phyloP scores from a whole-genome alignment of 2,113 vertebrate species.

The Alouatta palliata region DNA sequence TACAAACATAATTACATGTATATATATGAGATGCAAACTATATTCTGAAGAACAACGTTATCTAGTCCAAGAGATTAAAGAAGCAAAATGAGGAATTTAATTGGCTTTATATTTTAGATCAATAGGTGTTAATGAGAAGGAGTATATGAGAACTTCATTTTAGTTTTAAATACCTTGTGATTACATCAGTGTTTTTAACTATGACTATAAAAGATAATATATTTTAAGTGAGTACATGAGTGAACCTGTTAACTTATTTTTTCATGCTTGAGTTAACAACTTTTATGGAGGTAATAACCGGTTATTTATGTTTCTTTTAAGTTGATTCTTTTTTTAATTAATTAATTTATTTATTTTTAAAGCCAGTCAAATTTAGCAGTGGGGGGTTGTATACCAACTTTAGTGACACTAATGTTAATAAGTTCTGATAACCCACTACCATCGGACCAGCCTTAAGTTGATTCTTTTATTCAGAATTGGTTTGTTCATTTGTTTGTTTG shows the following conservation, averaged over 20 bases:
- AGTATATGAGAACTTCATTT: background rate
- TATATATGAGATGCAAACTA: background rate
- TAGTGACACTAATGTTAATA: no score
- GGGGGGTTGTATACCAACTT: no score
- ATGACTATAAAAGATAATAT: background rate
- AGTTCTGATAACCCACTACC: no score
- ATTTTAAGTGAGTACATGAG: background rate
- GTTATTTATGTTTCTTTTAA: conserved; percentile 6
- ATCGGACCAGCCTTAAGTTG: no score
- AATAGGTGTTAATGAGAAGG: background rate
- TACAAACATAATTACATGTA: background rate
- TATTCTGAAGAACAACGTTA: background rate
- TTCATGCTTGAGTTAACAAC: background rate
- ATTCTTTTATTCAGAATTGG: conserved; percentile 6
- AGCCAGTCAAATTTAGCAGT: no score
- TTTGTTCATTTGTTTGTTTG: no score
- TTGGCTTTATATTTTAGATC: background rate
- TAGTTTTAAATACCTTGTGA: conserved; percentile 11
- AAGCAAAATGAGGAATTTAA: background rate
- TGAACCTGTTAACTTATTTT: background rate
- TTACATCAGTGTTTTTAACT: background rate
- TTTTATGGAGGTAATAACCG: background rate
- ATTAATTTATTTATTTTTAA: no score
- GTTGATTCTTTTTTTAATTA: conserved; percentile 30
- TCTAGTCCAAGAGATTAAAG: background rate